Evolutionary conservation across 2,797 vertebrate genomes (phyloP).

Genomic region (Microcaecilia unicolor): DNA sequence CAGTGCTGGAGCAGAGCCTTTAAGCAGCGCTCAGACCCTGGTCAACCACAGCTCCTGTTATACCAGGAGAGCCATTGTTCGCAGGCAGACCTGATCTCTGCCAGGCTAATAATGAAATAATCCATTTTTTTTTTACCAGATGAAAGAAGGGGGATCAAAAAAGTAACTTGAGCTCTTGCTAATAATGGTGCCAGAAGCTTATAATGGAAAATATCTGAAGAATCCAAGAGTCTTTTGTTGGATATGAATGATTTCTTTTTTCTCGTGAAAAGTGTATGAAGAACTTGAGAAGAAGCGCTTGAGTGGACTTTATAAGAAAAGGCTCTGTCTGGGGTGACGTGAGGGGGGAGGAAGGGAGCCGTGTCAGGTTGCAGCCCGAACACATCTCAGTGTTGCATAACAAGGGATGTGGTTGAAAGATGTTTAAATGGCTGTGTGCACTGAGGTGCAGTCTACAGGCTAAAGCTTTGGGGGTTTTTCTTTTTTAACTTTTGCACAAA

Average conservation of each 20-base stretch:
- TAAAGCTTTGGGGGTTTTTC: no score
- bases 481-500: no score
- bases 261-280: constrained; percentile 56
- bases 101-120: constrained; percentile 60
- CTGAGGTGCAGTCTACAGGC: no score
- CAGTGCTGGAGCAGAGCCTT: no score
- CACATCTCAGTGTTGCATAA: constrained; percentile 34
- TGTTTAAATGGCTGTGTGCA: no score
- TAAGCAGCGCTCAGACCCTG: no score
- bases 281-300: constrained; percentile 64
- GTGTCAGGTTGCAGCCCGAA: constrained; percentile 46
- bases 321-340: constrained; percentile 56
- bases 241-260: constrained; percentile 69
- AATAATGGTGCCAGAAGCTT: constrained; percentile 53
- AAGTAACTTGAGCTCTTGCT: constrained; percentile 52
- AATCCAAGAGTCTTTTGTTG: constrained; percentile 56
- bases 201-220: constrained; percentile 62
- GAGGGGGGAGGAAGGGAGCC: constrained; percentile 18
- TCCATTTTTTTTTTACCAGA: constrained; percentile 63
- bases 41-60: no score
- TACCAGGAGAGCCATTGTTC: constrained; percentile 37
- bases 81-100: constrained; percentile 31
- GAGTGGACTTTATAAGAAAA: constrained; percentile 58
- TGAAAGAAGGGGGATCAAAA: constrained; percentile 61
- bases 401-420: constrained; percentile 44